Percentiles rank a stretch among this genome's conserved stretches.
Conservation (phyloP, 2,113 vertebrate genomes). For the Hipposideros armiger region DNA sequence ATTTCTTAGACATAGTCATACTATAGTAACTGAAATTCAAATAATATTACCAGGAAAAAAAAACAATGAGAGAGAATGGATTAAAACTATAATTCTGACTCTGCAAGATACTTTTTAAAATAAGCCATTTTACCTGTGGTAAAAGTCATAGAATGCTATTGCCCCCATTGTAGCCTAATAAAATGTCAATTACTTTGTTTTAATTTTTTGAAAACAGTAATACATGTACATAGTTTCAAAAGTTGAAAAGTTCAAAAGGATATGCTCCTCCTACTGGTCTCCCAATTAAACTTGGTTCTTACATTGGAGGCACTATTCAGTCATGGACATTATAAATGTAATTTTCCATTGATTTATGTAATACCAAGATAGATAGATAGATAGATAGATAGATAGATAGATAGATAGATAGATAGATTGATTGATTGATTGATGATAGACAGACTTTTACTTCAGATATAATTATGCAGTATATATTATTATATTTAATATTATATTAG, state of each 20-base stretch:
- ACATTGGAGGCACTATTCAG: not conserved
- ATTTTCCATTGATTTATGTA: constrained; percentile 1
- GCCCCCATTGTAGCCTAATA: not conserved
- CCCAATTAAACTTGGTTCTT: constrained; percentile 47
- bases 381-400: not conserved
- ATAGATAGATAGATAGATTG: not conserved
- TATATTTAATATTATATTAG: not conserved
- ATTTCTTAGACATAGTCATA: constrained; percentile 19
- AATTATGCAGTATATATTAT: not conserved
- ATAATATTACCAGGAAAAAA: not conserved
- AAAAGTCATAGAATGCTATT: not conserved
- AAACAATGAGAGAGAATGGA: not conserved
- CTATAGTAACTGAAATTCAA: constrained; percentile 14
- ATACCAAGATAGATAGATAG: not conserved
- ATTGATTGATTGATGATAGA: not conserved
- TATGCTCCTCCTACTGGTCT: not conserved
- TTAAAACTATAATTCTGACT: constrained; percentile 49
- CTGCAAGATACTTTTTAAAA: constrained; percentile 24
- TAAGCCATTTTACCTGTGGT: not conserved
- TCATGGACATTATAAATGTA: not conserved
- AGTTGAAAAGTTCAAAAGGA: constrained; percentile 19
- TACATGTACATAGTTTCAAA: constrained; percentile 36
- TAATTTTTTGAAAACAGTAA: not conserved
- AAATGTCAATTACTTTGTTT: not conserved
- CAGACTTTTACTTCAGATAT: constrained; percentile 6